Evolutionary conservation across 2,113 vertebrate species (phyloP), one percentile per base, ranked within the genome.

Genomic region (Macquaria australasica): DNA sequence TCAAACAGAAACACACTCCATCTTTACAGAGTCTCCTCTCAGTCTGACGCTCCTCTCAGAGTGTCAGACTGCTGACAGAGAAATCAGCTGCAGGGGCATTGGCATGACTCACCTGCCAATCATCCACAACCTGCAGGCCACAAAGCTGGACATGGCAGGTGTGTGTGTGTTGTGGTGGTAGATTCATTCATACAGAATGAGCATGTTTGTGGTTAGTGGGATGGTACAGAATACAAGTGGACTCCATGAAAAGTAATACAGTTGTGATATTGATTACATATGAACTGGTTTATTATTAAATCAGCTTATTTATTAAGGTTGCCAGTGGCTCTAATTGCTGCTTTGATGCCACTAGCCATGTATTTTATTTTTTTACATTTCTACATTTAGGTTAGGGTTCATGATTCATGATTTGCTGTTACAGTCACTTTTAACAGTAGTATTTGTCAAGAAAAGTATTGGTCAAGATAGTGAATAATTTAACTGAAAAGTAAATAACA

Each of bases 141-240:
- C 93, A 20, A 94, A 87, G 4, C 91, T 97, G 88, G 95, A 96
- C 72, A 81, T 97, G 88, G 90, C 95, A 93, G 97, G 96, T 97
- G 76, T 82, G 88, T 89, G 41, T 69, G 12, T n/a, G 48, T 23
- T 51, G 50, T 7, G 15, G 9, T 21, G 2, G 31, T 28, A 48
- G n/a, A 41, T 34, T 45, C 15, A 31, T 63, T 63, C 43, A 31
- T 15, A 68, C 21, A 12, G 67, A 84, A 60, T 39, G 9, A 56
- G 2, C 34, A 56, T 53, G 28, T 41, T 9, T 77, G 43, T 41
- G 43, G 6, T 31, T 28, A 23, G 23, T 20, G 1, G 21, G 37
- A 48, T 48, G 6, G 11, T n/a, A 21, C 3, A 34, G 5, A 53
- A n/a, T 23, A 31, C 2, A 63, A 37, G 20, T 34, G 21, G 28